phyloP scores from a whole-genome alignment of 2,113 vertebrate species.

The Euleptes europaea region DNA sequence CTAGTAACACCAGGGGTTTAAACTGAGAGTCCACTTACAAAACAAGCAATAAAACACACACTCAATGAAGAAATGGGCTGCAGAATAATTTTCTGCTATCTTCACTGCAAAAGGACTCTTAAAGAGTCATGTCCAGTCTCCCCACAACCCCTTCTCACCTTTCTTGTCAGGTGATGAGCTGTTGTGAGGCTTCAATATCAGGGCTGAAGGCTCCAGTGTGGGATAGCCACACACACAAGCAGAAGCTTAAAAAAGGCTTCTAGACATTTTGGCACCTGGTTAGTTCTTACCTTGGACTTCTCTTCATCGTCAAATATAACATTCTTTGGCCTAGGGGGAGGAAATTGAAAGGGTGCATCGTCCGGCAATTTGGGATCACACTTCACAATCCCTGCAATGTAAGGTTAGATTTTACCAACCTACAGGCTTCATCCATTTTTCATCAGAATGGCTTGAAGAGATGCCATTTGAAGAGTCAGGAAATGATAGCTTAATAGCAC shows the following conservation, averaged over 20 bases:
- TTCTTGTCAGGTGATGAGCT: neutral
- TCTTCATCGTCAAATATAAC: constrained; percentile 96
- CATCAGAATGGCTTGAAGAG: neutral
- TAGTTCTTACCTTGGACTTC: constrained; percentile 90
- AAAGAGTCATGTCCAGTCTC: neutral
- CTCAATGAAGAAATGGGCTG: too few species aligned
- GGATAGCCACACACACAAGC: neutral
- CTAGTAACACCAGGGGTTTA: too few species aligned
- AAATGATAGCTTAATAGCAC: neutral
- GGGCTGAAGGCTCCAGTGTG: neutral
- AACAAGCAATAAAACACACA: too few species aligned
- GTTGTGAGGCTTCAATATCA: neutral
- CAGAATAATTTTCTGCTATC: too few species aligned
- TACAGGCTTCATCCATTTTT: neutral
- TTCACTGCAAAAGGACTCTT: too few species aligned
- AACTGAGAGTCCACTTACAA: too few species aligned
- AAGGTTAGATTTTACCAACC: constrained; percentile 4
- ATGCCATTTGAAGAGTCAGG: too few species aligned
- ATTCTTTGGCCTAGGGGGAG: constrained; percentile 86
- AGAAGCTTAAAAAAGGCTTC: neutral
- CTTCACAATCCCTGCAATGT: constrained; percentile 89
- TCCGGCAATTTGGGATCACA: constrained; percentile 89
- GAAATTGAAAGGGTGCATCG: constrained; percentile 78
- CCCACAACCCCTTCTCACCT: neutral
- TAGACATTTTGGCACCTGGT: neutral